Evolutionary conservation across 2,113 vertebrate species (phyloP).

Genomic region (Forbesichthys agassizii): DNA sequence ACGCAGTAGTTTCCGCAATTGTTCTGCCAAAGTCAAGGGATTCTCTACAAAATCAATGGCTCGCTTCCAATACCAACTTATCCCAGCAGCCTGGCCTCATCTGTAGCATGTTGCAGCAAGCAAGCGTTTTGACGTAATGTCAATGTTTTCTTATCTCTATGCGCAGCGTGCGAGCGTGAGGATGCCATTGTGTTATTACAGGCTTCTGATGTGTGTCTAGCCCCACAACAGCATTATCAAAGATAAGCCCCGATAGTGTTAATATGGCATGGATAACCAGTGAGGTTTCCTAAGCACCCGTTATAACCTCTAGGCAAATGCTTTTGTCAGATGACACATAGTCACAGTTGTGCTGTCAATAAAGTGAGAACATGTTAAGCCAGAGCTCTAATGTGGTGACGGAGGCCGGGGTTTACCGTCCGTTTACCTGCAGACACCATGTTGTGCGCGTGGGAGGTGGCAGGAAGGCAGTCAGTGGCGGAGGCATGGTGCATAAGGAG

Average conservation of each 20-base stretch:
- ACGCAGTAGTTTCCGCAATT: no score
- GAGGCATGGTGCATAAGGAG: slow-evolving; percentile 93
- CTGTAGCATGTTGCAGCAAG: not conserved
- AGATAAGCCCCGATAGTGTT: not conserved
- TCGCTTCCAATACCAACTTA: not conserved
- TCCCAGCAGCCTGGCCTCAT: not conserved
- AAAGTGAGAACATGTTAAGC: not conserved
- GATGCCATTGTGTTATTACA: not conserved
- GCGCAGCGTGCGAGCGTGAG: not conserved
- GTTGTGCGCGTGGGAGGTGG: slow-evolving; percentile 86
- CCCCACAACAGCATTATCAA: not conserved
- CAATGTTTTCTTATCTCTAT: not conserved
- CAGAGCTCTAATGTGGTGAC: not conserved
- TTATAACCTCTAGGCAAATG: not conserved
- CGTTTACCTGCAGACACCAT: slow-evolving; percentile 93
- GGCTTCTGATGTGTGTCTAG: slow-evolving; percentile 1
- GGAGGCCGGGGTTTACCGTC: not conserved
- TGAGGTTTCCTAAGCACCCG: not conserved
- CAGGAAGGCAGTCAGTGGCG: slow-evolving; percentile 85
- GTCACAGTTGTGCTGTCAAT: not conserved
- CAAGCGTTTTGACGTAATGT: not conserved
- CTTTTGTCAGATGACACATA: not conserved
- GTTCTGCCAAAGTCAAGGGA: no score
- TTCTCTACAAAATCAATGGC: not conserved
- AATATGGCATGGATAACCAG: not conserved